phyloP scores from a whole-genome alignment of 2,797 vertebrate species.

The Phoxinus dragarum region DNA sequence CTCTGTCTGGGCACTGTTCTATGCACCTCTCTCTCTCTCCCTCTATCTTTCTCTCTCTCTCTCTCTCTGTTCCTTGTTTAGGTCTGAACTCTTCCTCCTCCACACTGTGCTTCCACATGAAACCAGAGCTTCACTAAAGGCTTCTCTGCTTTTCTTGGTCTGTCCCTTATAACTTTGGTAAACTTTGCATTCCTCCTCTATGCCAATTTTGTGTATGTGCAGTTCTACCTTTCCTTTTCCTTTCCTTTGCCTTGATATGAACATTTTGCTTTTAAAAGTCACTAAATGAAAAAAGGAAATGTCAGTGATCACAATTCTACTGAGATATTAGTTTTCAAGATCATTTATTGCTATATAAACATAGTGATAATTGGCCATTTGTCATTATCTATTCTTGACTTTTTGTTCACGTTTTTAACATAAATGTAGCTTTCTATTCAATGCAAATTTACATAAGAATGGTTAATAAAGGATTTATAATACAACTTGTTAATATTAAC shows the following conservation, averaged over 20 bases:
- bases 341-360: background rate
- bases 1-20: constrained; percentile 67
- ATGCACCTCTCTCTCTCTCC: constrained; percentile 67
- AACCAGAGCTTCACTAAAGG: constrained; percentile 99
- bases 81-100: constrained; percentile 97
- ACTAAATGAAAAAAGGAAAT: background rate
- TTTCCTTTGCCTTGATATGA: constrained; percentile 44
- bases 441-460: background rate
- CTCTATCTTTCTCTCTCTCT: constrained; percentile 78
- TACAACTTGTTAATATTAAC: background rate
- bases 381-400: background rate
- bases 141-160: constrained; percentile 99
- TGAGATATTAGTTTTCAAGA: background rate
- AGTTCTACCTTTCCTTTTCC: constrained; percentile 60
- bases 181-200: constrained; percentile 84
- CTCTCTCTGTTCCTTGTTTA: constrained; percentile 85
- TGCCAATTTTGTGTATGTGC: constrained; percentile 50
- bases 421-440: background rate
- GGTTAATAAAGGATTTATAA: background rate
- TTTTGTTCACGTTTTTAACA: background rate
- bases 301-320: background rate
- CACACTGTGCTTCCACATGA: constrained; percentile 99
- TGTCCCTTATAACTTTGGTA: constrained; percentile 98
- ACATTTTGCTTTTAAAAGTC: background rate
- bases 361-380: background rate